A percentile compares a stretch with the other conserved stretches of the same genome.
Conservation (phyloP, 2,113 vertebrate genomes). For the Seriola rivoliana region DNA sequence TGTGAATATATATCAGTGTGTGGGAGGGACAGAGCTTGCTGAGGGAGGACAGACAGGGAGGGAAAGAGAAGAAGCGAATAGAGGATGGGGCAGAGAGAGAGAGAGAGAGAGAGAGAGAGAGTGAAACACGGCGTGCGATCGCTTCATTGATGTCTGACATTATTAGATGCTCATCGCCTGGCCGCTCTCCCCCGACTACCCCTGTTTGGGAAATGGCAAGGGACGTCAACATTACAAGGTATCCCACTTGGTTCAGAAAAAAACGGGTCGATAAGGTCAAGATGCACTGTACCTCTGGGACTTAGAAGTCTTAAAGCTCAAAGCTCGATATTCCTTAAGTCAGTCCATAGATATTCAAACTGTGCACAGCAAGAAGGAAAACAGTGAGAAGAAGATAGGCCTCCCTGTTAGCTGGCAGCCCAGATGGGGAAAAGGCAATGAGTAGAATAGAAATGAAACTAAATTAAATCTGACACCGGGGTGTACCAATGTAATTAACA, state of each 20-base stretch:
- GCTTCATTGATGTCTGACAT: constrained; percentile 68
- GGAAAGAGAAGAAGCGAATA: background rate
- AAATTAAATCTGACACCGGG: constrained; percentile 65
- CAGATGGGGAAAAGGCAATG: constrained; percentile 41
- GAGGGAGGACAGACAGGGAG: constrained; percentile 14
- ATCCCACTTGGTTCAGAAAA: constrained; percentile 54
- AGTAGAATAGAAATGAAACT: constrained; percentile 65
- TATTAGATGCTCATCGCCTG: constrained; percentile 61
- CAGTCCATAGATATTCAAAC: constrained; percentile 18
- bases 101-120: constrained; percentile 13
- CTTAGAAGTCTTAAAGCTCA: background rate
- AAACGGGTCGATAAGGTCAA: constrained; percentile 54
- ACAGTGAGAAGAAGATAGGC: background rate
- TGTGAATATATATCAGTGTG: constrained; percentile 25
- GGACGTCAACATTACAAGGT: constrained; percentile 64
- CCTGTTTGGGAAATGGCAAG: constrained; percentile 67
- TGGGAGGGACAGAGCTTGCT: constrained; percentile 20
- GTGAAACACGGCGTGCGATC: constrained; percentile 7
- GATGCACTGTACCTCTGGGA: constrained; percentile 32
- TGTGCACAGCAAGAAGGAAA: background rate
- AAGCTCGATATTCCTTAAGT: constrained; percentile 24
- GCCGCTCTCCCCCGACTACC: constrained; percentile 26
- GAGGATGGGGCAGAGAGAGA: background rate
- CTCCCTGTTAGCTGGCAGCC: background rate
- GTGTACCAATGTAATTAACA: constrained; percentile 66